A percentile compares a stretch with the other conserved stretches of the same genome.
Conservation (phyloP, 2,888 invertebrate genomes). For the Dione vanillae region DNA sequence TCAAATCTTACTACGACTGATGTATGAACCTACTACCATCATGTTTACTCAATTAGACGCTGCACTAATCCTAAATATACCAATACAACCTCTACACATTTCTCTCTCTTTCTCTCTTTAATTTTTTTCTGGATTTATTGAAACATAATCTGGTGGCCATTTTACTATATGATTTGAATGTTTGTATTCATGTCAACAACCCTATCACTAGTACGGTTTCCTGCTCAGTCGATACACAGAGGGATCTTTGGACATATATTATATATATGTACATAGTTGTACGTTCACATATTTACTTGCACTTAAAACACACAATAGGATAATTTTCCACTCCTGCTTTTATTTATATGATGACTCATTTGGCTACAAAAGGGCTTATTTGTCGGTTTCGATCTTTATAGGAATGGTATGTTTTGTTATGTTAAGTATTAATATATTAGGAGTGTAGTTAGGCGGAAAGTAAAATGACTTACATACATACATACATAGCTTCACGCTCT, state of each 20-base stretch:
- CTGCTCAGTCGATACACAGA: slow-evolving; percentile 1
- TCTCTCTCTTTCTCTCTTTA: no score
- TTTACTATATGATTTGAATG: neutral
- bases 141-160: neutral
- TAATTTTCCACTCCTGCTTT: slow-evolving; percentile 23
- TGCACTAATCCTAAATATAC: no score
- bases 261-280: neutral
- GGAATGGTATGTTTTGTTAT: neutral
- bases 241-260: neutral
- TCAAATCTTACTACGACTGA: no score
- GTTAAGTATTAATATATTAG: neutral
- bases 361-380: slow-evolving; percentile 17
- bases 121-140: no score
- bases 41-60: no score
- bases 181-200: slow-evolving; percentile 1
- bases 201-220: neutral
- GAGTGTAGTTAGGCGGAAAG: neutral
- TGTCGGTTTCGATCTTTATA: slow-evolving; percentile 16
- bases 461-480: no score
- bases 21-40: no score
- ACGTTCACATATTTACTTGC: neutral
- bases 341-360: slow-evolving; percentile 32
- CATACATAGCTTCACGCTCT: no score
- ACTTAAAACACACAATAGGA: slow-evolving; percentile 7
- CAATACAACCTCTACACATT: no score